Evolutionary conservation across 1,140 invertebrate species (phyloP).

Genomic region (Euwallacea fornicatus): DNA sequence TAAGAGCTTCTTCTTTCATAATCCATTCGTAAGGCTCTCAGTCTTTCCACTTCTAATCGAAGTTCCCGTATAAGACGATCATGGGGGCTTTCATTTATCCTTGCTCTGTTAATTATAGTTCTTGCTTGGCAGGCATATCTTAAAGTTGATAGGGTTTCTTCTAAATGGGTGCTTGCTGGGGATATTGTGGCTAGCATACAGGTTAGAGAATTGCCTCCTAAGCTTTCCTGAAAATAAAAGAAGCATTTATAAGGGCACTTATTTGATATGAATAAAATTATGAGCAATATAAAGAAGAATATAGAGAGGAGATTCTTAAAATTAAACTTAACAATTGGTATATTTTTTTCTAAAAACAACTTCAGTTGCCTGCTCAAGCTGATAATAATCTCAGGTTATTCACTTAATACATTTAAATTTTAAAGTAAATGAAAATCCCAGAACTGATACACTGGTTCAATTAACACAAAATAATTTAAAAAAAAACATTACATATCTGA

Average conservation of each 20-base stretch:
- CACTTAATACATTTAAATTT: no score
- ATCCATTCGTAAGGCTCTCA: slow-evolving; percentile 61
- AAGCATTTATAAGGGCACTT: no score
- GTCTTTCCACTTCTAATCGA: slow-evolving; percentile 68
- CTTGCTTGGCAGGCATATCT: slow-evolving; percentile 86
- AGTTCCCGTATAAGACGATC: slow-evolving; percentile 64
- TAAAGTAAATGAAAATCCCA: no score
- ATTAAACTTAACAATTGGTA: no score
- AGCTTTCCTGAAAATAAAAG: slow-evolving; percentile 59
- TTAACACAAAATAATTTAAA: background rate
- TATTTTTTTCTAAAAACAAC: no score
- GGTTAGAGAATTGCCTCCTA: slow-evolving; percentile 68
- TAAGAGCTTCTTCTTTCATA: slow-evolving; percentile 55
- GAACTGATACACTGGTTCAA: no score
- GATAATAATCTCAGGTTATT: no score
- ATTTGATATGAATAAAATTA: no score
- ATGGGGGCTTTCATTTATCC: slow-evolving; percentile 79
- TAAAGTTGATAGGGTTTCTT: slow-evolving; percentile 82
- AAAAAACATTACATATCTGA: background rate
- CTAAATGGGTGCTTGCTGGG: slow-evolving; percentile 74
- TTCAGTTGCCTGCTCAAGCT: no score
- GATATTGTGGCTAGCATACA: slow-evolving; percentile 74
- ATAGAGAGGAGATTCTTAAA: no score
- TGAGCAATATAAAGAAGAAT: no score
- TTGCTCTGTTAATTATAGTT: slow-evolving; percentile 80